Evolutionary conservation across 2,888 invertebrate genomes (phyloP).

Genomic region (Ecdyonurus torrentis): DNA sequence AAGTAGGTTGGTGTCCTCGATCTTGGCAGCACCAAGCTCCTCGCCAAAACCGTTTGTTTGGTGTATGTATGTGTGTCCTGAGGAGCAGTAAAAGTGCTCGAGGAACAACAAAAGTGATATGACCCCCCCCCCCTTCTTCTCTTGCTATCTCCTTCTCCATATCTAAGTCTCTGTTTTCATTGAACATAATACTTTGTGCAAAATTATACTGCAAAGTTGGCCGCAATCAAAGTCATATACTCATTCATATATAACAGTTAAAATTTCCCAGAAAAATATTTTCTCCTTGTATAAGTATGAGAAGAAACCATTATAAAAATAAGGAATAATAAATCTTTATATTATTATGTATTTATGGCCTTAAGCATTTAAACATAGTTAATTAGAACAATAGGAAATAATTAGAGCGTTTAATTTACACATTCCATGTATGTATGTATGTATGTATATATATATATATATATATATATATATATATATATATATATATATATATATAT

Average conservation of each 20-base stretch:
- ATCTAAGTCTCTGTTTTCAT: not conserved
- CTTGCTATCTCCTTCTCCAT: no score
- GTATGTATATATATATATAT: no score
- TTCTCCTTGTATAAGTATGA: no score
- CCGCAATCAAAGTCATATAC: not conserved
- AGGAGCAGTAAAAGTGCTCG: not conserved
- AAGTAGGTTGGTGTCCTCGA: not conserved
- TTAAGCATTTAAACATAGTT: no score
- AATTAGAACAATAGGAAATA: no score
- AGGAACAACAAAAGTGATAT: not conserved
- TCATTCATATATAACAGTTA: not conserved
- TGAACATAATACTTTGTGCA: not conserved
- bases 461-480: no score
- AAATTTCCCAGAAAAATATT: not conserved
- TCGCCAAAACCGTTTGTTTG: not conserved
- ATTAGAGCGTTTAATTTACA: no score
- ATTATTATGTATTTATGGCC: no score
- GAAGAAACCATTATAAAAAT: no score
- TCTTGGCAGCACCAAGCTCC: not conserved
- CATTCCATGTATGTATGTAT: no score
- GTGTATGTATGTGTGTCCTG: not conserved
- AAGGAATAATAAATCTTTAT: no score
- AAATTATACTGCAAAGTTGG: not conserved
- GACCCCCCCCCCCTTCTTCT: not conserved
- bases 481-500: no score